These are phyloP conservation scores for Trichogramma pretiosum DNA, from an alignment of 1,140 invertebrate genomes.

Conservation along the genomic window DNA sequence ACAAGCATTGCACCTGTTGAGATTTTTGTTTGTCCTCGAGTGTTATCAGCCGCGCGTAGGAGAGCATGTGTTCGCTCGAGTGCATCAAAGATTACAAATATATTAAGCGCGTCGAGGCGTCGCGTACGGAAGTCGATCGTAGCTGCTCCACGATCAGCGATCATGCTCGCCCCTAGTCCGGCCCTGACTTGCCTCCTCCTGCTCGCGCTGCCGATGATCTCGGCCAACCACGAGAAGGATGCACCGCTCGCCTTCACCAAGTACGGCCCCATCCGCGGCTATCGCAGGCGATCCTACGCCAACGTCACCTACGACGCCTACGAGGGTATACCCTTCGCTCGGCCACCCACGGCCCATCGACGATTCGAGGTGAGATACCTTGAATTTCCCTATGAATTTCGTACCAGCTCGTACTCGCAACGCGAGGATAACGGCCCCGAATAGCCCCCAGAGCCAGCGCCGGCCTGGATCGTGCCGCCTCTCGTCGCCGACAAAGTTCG, in stretches of 20 bases:
- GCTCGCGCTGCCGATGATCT: too few relatives aligned
- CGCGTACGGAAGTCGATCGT: too few relatives aligned
- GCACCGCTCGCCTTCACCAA: neutral
- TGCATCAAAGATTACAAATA: too few relatives aligned
- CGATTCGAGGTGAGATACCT: neutral
- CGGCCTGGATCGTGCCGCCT: conserved; percentile 40
- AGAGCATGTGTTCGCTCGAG: too few relatives aligned
- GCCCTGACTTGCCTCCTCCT: too few relatives aligned
- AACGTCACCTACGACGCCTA: neutral
- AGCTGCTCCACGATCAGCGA: too few relatives aligned
- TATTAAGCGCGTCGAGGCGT: too few relatives aligned
- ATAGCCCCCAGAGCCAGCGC: conserved; percentile 34
- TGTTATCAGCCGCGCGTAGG: too few relatives aligned
- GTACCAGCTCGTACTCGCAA: neutral
- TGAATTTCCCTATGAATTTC: neutral
- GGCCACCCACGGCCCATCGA: neutral
- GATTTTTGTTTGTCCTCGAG: too few relatives aligned
- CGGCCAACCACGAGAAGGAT: too few relatives aligned
- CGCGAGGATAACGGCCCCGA: conserved; percentile 1
- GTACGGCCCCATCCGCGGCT: neutral
- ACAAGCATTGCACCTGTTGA: too few relatives aligned
- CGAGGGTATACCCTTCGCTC: neutral
- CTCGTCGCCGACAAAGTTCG: conserved; percentile 33
- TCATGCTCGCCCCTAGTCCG: too few relatives aligned
- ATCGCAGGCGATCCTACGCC: neutral